Evolutionary conservation across 2,888 invertebrate species (phyloP), one percentile per base, ranked within the genome.

Genomic region (Nemapogon koenigi): DNA sequence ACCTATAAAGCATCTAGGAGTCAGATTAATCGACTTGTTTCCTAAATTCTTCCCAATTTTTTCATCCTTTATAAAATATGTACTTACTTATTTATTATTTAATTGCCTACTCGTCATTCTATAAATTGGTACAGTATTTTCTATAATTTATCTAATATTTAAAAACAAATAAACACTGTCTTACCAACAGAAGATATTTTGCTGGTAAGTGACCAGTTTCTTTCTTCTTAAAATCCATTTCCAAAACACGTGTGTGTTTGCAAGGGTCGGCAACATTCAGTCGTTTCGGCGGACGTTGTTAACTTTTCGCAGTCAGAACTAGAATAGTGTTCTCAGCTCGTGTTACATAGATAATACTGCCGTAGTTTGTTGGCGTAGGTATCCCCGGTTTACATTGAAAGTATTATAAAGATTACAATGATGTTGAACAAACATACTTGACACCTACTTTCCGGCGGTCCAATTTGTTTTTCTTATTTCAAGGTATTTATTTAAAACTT

Each of bases 381-480:
- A 33, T 32, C 18, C 16, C 32, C 32, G 16, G 31, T 31, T 31
- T 55, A 58, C 40, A 45, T 42, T 43, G 31, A 43, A 48, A n/a
- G n/a, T n/a, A n/a, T n/a, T n/a, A n/a, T n/a, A n/a, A n/a, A 64
- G 69, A 72, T 71, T 70, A 71, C 57, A 49, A 45, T 53, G 67
- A 66, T 65, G 53, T 47, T 57, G 58, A 47, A 48, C 53, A 75
- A 78, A 76, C 64, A 75, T 43, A 43, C 53, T 57, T 70, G 69
- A 71, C 62, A 64, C 51, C 56, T 52, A 57, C 61, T 71, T 72
- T 75, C 72, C 73, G 68, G 57, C 55, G 56, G 50, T 2, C n/a
- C 25, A 30, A 16, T 10, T 31, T 38, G 10, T 17, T 25, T 32
- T 32, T 16, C 8, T 19, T 22, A 25, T 14, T 2, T 11, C 29